Conservation (phyloP, 2,888 invertebrate genomes). For the Lutraria lutraria region DNA sequence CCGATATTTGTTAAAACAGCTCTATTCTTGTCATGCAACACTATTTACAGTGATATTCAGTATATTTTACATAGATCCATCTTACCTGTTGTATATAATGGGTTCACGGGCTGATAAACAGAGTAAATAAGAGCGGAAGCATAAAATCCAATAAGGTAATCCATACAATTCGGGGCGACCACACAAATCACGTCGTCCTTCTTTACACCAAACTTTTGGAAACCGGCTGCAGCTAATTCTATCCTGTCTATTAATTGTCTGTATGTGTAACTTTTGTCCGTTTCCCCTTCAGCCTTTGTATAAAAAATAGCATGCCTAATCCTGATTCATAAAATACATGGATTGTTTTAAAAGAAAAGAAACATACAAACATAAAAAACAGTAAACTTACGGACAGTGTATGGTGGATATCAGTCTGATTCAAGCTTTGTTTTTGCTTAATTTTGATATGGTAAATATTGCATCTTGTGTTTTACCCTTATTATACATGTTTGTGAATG, state of each 20-base stretch:
- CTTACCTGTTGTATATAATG: conserved; percentile 65
- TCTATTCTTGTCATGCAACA: too few species aligned
- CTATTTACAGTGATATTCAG: too few species aligned
- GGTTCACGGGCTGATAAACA: conserved; percentile 63
- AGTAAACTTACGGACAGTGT: too few species aligned
- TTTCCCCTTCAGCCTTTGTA: conserved; percentile 52
- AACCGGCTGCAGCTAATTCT: conserved; percentile 54
- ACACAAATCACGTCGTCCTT: conserved; percentile 67
- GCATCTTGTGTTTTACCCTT: too few species aligned
- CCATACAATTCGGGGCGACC: conserved; percentile 59
- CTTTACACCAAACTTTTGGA: conserved; percentile 62
- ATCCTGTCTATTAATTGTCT: conserved; percentile 34
- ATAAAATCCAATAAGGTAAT: conserved; percentile 62
- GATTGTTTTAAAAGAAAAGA: too few species aligned
- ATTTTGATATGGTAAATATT: too few species aligned
- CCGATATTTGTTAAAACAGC: too few species aligned
- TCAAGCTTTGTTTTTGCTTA: too few species aligned
- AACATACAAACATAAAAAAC: too few species aligned
- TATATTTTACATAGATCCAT: not conserved
- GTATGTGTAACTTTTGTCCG: conserved; percentile 45
- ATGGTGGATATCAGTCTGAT: too few species aligned
- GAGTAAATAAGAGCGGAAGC: conserved; percentile 59
- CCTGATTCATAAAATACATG: too few species aligned
- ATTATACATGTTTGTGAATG: too few species aligned
- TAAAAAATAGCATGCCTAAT: not conserved